These are phyloP conservation scores for Drosophila rellima DNA, from an alignment of 2,888 invertebrate species.

Conservation along the genomic window DNA sequence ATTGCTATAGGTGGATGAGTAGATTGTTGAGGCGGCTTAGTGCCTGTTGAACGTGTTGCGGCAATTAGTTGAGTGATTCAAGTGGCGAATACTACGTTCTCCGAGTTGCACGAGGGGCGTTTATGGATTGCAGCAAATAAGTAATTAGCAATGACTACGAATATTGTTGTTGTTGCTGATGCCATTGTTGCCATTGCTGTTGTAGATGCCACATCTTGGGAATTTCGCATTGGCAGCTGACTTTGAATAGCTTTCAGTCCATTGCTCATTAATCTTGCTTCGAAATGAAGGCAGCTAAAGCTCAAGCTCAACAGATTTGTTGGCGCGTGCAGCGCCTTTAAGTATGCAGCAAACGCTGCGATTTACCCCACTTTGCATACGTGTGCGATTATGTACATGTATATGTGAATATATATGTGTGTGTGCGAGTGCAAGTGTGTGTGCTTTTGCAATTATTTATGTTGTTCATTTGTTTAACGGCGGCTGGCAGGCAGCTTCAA, in stretches of 20 bases:
- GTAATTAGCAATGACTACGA: constrained; percentile 47
- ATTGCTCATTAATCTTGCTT: constrained; percentile 74
- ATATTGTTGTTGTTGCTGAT: constrained; percentile 9
- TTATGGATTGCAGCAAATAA: constrained; percentile 61
- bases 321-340: constrained; percentile 61
- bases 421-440: constrained; percentile 32
- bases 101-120: constrained; percentile 26
- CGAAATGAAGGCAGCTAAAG: constrained; percentile 52
- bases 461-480: constrained; percentile 82
- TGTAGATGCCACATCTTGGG: constrained; percentile 31
- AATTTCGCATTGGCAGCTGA: constrained; percentile 56
- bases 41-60: constrained; percentile 56
- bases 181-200: constrained; percentile 2
- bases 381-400: constrained; percentile 25
- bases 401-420: constrained; percentile 12
- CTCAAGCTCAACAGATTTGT: constrained; percentile 65
- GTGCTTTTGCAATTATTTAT: constrained; percentile 80
- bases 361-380: constrained; percentile 69
- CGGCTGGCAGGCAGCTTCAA: constrained; percentile 73
- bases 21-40: constrained; percentile 55
- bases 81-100: constrained; percentile 46
- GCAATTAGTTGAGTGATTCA: constrained; percentile 60
- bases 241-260: constrained; percentile 57
- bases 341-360: constrained; percentile 68
- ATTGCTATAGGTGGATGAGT: constrained; percentile 32